phyloP scores from a whole-genome alignment of 2,888 invertebrate genomes.

The Antitype chi region DNA sequence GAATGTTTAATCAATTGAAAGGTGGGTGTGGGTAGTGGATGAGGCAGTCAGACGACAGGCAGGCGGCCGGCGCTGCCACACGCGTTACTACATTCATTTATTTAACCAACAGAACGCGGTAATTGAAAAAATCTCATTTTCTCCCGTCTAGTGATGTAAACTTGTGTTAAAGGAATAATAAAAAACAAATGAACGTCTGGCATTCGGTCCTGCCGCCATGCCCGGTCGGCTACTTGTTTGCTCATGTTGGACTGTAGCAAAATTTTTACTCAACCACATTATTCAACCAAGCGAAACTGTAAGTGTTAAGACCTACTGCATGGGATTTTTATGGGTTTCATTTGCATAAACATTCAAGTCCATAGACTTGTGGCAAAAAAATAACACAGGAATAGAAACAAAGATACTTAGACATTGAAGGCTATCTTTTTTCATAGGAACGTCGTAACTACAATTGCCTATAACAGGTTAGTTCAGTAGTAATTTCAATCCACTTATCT shows the following conservation, averaged over 20 bases:
- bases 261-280: conserved; percentile 53
- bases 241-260: conserved; percentile 49
- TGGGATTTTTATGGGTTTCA: conserved; percentile 54
- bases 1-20: conserved; percentile 74
- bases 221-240: conserved; percentile 58
- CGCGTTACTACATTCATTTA: conserved; percentile 77
- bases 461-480: conserved; percentile 38
- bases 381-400: conserved; percentile 23
- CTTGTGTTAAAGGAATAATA: conserved; percentile 73
- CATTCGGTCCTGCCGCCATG: conserved; percentile 53
- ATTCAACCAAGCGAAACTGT: conserved; percentile 56
- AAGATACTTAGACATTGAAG: conserved; percentile 28
- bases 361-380: conserved; percentile 35
- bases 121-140: conserved; percentile 87
- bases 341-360: conserved; percentile 52
- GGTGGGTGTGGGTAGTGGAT: conserved; percentile 71
- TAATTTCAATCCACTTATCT: conserved; percentile 65
- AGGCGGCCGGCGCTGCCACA: conserved; percentile 57
- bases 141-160: conserved; percentile 78
- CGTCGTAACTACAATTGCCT: conserved; percentile 36
- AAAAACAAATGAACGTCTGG: conserved; percentile 70
- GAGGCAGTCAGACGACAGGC: conserved; percentile 54
- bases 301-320: conserved; percentile 52
- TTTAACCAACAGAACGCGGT: conserved; percentile 76
- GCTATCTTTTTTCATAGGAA: conserved; percentile 30